Evolutionary conservation across 92 coral and sea anemone genomes (phyloP).

Genomic region (Zoanthus sansibaricus): DNA sequence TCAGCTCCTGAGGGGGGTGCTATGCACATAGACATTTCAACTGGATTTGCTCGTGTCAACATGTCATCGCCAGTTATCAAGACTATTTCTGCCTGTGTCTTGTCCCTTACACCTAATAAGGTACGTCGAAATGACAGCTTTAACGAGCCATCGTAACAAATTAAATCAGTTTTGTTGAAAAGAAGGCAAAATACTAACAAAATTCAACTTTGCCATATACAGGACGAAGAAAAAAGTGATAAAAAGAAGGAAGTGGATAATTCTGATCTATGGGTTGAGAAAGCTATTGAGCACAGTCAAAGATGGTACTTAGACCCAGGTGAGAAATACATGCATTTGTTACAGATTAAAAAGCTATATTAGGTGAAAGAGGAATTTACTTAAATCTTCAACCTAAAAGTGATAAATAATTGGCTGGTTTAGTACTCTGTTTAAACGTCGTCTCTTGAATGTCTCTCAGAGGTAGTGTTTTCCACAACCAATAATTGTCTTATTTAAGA

Average conservation of each 20-base stretch:
- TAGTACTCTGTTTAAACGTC: no score
- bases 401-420: no score
- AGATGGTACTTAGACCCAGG: slow-evolving; percentile 96
- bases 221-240: slow-evolving; percentile 58
- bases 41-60: slow-evolving; percentile 78
- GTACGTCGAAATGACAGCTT: slow-evolving; percentile 35
- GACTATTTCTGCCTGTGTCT: slow-evolving; percentile 86
- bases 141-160: background rate
- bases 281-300: slow-evolving; percentile 66
- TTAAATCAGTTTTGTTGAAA: background rate
- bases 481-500: no score
- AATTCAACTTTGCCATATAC: background rate
- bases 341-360: no score
- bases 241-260: slow-evolving; percentile 61
- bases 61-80: slow-evolving; percentile 92
- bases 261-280: slow-evolving; percentile 76
- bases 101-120: slow-evolving; percentile 83
- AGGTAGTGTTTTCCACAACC: no score
- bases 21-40: slow-evolving; percentile 84
- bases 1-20: slow-evolving; percentile 90
- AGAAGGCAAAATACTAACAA: background rate
- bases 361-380: no score
- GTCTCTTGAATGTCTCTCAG: no score
- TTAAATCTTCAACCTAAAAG: no score
- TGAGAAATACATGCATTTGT: background rate